phyloP scores from a whole-genome alignment of 1,140 invertebrate genomes.

The Drosophila auraria region DNA sequence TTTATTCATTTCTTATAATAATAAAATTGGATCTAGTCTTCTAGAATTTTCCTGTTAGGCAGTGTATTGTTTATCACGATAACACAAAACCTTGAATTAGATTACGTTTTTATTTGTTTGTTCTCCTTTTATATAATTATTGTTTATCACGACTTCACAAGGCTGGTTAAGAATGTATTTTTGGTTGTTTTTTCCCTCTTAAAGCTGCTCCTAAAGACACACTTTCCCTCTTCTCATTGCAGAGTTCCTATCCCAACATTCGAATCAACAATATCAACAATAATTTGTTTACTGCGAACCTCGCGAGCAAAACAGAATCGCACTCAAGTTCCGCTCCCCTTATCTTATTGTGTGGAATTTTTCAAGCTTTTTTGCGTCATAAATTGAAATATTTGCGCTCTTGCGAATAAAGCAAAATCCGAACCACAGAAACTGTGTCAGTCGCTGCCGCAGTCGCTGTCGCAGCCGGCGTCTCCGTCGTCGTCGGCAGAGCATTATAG shows the following conservation, averaged over 20 bases:
- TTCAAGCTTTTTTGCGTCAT: slow-evolving; percentile 77
- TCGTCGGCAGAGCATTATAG: neutral
- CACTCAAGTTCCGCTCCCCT: slow-evolving; percentile 28
- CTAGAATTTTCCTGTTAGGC: neutral
- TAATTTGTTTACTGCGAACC: slow-evolving; percentile 49
- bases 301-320: slow-evolving; percentile 68
- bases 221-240: slow-evolving; percentile 15
- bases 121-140: neutral
- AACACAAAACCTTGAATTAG: neutral
- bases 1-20: neutral
- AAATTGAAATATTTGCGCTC: slow-evolving; percentile 63
- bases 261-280: slow-evolving; percentile 20
- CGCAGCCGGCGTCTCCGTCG: neutral
- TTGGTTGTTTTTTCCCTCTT: neutral
- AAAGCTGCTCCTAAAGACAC: neutral
- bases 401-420: slow-evolving; percentile 19
- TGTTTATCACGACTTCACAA: slow-evolving; percentile 15
- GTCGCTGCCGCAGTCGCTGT: slow-evolving; percentile 13
- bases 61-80: slow-evolving; percentile 2
- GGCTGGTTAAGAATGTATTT: neutral
- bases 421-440: slow-evolving; percentile 58
- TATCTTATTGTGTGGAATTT: slow-evolving; percentile 62
- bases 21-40: neutral
- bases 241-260: slow-evolving; percentile 23
- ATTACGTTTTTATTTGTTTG: neutral